A percentile compares a stretch with the other conserved stretches of the same genome.
These are phyloP conservation scores for Ophion ventricosus DNA, from an alignment of 2,888 invertebrate species.

Conservation along the genomic window DNA sequence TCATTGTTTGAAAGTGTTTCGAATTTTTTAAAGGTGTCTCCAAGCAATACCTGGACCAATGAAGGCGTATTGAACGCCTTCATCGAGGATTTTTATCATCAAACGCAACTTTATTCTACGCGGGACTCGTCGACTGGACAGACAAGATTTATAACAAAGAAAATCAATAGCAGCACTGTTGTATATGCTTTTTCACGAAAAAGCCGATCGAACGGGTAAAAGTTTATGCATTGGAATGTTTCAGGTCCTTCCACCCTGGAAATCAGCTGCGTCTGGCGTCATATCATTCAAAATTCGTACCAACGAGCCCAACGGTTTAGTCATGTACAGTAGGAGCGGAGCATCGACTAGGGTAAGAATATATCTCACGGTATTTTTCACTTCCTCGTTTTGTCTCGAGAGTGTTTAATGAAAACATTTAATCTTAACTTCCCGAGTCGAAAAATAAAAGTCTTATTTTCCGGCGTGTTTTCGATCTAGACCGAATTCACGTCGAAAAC, in stretches of 20 bases:
- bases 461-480: no score
- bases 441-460: no score
- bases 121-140: background rate
- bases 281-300: slow-evolving; percentile 98
- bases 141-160: slow-evolving; percentile 4
- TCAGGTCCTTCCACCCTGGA: slow-evolving; percentile 95
- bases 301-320: slow-evolving; percentile 96
- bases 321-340: slow-evolving; percentile 94
- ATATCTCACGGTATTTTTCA: background rate
- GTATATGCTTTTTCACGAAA: background rate
- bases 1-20: no score
- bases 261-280: slow-evolving; percentile 94
- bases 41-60: no score
- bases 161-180: background rate
- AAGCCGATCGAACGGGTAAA: slow-evolving; percentile 31
- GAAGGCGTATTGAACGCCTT: no score
- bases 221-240: slow-evolving; percentile 74
- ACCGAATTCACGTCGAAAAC: no score
- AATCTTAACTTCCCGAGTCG: no score
- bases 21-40: no score
- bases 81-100: no score
- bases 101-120: no score
- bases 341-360: slow-evolving; percentile 78
- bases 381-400: no score
- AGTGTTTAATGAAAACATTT: no score